Percentiles rank a stretch among this genome's conserved stretches.
phyloP scores from a whole-genome alignment of 1,140 invertebrate genomes.

The Caligus rogercresseyi region DNA sequence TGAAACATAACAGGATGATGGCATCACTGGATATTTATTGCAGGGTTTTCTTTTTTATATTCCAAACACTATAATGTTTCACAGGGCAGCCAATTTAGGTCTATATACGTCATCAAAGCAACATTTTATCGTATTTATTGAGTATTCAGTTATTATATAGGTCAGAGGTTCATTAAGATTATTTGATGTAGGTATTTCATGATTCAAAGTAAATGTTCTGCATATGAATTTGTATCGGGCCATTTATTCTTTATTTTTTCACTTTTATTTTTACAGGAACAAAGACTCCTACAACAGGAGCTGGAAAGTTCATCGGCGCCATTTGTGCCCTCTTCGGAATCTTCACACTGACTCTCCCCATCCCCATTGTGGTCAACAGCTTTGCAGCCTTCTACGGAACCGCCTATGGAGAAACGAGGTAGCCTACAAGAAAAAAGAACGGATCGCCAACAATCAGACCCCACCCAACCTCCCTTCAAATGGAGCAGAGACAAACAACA shows the following conservation, averaged over 20 bases:
- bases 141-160: too few relatives aligned
- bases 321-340: slow-evolving; percentile 15
- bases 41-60: too few relatives aligned
- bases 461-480: background rate
- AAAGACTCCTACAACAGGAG: background rate
- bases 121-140: too few relatives aligned
- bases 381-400: slow-evolving; percentile 17
- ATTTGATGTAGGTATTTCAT: too few relatives aligned
- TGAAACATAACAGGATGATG: too few relatives aligned
- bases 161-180: too few relatives aligned
- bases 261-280: background rate
- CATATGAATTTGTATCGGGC: too few relatives aligned
- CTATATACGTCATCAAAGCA: too few relatives aligned
- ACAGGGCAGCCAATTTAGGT: too few relatives aligned
- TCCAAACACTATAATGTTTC: too few relatives aligned
- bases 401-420: slow-evolving; percentile 18
- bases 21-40: too few relatives aligned
- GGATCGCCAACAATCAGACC: slow-evolving; percentile 4
- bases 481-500: background rate
- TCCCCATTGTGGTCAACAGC: slow-evolving; percentile 19
- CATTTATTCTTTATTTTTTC: background rate
- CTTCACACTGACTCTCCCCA: slow-evolving; percentile 14
- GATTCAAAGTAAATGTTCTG: too few relatives aligned
- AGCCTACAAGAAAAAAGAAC: slow-evolving; percentile 9
- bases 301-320: slow-evolving; percentile 5